These are phyloP conservation scores for Panzeria rudis DNA, from an alignment of 2,888 invertebrate species.

Conservation along the genomic window DNA sequence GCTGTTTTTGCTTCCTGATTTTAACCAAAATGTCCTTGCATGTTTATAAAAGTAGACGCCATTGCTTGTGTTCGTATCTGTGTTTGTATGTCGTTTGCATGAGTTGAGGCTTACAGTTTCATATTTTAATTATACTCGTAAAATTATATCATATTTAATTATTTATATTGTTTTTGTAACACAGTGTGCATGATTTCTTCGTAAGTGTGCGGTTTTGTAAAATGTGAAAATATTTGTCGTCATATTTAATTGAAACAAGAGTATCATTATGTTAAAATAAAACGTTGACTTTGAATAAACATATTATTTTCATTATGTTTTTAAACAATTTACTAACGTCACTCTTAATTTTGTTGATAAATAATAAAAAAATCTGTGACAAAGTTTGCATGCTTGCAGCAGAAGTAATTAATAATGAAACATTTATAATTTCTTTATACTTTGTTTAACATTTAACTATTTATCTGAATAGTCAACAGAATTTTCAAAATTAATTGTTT, in stretches of 20 bases:
- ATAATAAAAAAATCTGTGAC: background rate
- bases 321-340: slow-evolving; percentile 17
- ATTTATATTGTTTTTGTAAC: slow-evolving; percentile 46
- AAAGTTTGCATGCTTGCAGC: background rate
- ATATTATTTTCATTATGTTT: slow-evolving; percentile 23
- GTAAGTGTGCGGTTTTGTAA: slow-evolving; percentile 22
- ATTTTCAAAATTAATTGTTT: no score
- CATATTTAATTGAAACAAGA: slow-evolving; percentile 68
- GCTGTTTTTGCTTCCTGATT: background rate
- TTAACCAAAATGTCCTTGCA: slow-evolving; percentile 26
- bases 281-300: slow-evolving; percentile 30
- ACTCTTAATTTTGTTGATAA: slow-evolving; percentile 7
- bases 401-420: background rate
- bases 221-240: slow-evolving; percentile 42
- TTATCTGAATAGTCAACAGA: background rate
- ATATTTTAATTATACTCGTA: slow-evolving; percentile 62
- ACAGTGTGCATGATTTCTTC: background rate
- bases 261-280: slow-evolving; percentile 66
- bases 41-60: slow-evolving; percentile 1
- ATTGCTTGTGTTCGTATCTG: background rate
- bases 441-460: background rate
- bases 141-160: slow-evolving; percentile 62
- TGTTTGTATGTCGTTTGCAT: background rate
- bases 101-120: slow-evolving; percentile 38
- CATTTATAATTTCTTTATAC: background rate